Conservation (phyloP, 2,888 invertebrate species). For the Hypselothyrea guttata region DNA sequence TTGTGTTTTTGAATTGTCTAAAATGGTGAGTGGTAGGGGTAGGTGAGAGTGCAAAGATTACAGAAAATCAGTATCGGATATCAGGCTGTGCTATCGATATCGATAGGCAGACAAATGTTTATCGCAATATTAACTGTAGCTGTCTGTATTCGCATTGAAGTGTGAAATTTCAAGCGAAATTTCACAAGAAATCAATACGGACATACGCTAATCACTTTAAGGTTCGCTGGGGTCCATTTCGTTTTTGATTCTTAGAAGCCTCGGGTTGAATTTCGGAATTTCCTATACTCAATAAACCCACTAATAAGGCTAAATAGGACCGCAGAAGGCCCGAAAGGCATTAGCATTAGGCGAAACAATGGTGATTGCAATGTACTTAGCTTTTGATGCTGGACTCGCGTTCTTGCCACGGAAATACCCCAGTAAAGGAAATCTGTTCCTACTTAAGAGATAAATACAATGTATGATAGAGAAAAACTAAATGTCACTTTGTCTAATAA, state of each 20-base stretch:
- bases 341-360: constrained; percentile 72
- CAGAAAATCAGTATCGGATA: constrained; percentile 55
- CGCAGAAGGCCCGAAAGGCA: constrained; percentile 41
- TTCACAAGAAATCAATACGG: constrained; percentile 58
- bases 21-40: constrained; percentile 51
- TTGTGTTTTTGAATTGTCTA: constrained; percentile 59
- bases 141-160: constrained; percentile 54
- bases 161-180: constrained; percentile 75
- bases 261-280: constrained; percentile 63
- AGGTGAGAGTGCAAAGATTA: constrained; percentile 66
- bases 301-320: constrained; percentile 70
- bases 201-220: constrained; percentile 26
- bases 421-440: constrained; percentile 54
- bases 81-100: constrained; percentile 52
- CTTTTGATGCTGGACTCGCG: constrained; percentile 66
- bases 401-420: constrained; percentile 61
- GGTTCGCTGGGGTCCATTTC: not conserved
- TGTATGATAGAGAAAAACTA: constrained; percentile 53
- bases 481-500: constrained; percentile 71
- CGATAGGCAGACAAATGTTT: constrained; percentile 26
- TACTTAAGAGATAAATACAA: constrained; percentile 46
- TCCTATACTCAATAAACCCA: constrained; percentile 60
- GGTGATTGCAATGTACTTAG: constrained; percentile 50
- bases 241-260: constrained; percentile 58
- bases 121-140: constrained; percentile 43